These are phyloP conservation scores for Podargus strigoides DNA, from an alignment of 2,797 vertebrate species.

Conservation along the genomic window DNA sequence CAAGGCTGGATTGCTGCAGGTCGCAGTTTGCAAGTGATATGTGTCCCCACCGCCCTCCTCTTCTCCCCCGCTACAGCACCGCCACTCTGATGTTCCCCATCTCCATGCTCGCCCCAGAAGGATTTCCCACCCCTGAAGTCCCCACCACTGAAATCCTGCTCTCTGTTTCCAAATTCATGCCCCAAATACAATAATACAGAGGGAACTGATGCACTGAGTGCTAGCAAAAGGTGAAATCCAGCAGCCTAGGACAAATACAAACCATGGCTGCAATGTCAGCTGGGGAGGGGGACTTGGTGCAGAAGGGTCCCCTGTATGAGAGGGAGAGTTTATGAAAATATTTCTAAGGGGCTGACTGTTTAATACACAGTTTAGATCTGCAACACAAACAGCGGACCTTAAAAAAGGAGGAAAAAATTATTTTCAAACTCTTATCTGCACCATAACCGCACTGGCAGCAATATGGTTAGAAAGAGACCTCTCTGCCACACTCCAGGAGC, in stretches of 20 bases:
- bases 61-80: background rate
- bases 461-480: background rate
- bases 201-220: background rate
- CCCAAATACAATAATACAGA: background rate
- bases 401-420: background rate
- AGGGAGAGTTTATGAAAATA: background rate
- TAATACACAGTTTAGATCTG: background rate
- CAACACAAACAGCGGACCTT: background rate
- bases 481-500: background rate
- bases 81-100: background rate
- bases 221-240: background rate
- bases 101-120: background rate
- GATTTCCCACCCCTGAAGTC: background rate
- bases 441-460: background rate
- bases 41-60: background rate
- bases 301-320: background rate
- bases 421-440: background rate
- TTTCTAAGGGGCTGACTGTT: background rate
- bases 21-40: fast-evolving
- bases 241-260: background rate
- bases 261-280: background rate
- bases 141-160: background rate
- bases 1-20: background rate
- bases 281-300: background rate
- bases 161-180: background rate